A percentile compares a stretch with the other conserved stretches of the same genome.
These are phyloP conservation scores for Denticeps clupeoides DNA, from an alignment of 2,797 vertebrate genomes.

Conservation along the genomic window DNA sequence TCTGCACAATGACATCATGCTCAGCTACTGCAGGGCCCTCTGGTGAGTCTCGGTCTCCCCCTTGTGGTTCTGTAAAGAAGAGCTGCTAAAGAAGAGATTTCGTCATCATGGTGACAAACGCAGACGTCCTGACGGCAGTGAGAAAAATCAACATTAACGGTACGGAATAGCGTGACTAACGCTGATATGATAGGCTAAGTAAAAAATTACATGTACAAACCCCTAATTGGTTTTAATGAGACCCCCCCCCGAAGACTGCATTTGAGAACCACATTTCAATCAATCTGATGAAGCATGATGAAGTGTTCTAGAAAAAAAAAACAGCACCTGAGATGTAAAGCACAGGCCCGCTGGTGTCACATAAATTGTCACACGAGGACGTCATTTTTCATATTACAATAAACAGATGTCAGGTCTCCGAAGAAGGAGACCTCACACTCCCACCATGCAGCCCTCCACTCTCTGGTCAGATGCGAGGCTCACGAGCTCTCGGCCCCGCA, in stretches of 20 bases:
- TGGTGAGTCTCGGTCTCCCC: slow-evolving; percentile 54
- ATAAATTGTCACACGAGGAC: slow-evolving; percentile 24
- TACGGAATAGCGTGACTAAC: background rate
- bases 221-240: slow-evolving; percentile 1
- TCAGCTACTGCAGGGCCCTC: too few relatives aligned
- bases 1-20: slow-evolving; percentile 29
- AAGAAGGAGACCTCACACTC: too few relatives aligned
- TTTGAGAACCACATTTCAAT: slow-evolving; percentile 30
- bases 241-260: background rate
- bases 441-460: slow-evolving; percentile 4
- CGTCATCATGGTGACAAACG: too few relatives aligned
- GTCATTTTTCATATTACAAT: slow-evolving; percentile 59
- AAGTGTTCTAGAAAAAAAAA: slow-evolving; percentile 31
- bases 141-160: background rate
- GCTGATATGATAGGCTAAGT: slow-evolving; percentile 4
- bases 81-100: too few relatives aligned
- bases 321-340: slow-evolving; percentile 12
- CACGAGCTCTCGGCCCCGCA: too few relatives aligned
- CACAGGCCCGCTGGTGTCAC: background rate
- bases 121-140: background rate
- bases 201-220: background rate
- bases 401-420: slow-evolving; percentile 49
- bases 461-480: slow-evolving; percentile 8
- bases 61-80: slow-evolving; percentile 44
- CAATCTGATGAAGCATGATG: slow-evolving; percentile 32